A percentile compares a stretch with the other conserved stretches of the same genome.
Evolutionary conservation across 2,888 invertebrate species (phyloP).

Genomic region (Bombylius major): DNA sequence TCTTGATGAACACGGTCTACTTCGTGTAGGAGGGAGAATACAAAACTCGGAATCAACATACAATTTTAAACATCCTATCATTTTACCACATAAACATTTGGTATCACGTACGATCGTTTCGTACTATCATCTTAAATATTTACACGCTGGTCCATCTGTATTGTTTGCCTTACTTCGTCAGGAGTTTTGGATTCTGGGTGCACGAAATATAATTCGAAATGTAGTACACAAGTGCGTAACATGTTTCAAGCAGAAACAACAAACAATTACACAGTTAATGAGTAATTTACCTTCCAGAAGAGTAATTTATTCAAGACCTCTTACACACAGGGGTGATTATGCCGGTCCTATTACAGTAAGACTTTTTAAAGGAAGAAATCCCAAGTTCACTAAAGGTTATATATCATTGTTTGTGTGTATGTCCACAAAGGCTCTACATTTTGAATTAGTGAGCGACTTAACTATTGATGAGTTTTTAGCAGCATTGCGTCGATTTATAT

Average conservation of each 20-base stretch:
- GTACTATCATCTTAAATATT: not conserved
- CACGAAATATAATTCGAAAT: slow-evolving; percentile 3
- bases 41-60: not conserved
- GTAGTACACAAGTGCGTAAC: slow-evolving; percentile 1
- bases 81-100: not conserved
- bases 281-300: too few relatives aligned
- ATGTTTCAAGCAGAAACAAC: not conserved
- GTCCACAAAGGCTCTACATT: too few relatives aligned
- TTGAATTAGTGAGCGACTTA: too few relatives aligned
- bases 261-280: too few relatives aligned
- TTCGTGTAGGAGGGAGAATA: slow-evolving; percentile 3
- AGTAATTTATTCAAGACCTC: too few relatives aligned
- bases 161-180: slow-evolving; percentile 1
- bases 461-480: too few relatives aligned
- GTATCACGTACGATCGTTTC: not conserved
- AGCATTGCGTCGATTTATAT: not conserved
- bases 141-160: slow-evolving; percentile 2
- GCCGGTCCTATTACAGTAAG: too few relatives aligned
- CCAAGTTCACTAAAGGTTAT: too few relatives aligned
- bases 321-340: too few relatives aligned
- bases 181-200: slow-evolving; percentile 6
- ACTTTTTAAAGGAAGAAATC: too few relatives aligned
- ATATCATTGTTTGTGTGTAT: too few relatives aligned
- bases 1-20: slow-evolving; percentile 1
- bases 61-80: slow-evolving; percentile 3